phyloP scores from a whole-genome alignment of 1,140 invertebrate genomes.

The Drosophila arawakana region DNA sequence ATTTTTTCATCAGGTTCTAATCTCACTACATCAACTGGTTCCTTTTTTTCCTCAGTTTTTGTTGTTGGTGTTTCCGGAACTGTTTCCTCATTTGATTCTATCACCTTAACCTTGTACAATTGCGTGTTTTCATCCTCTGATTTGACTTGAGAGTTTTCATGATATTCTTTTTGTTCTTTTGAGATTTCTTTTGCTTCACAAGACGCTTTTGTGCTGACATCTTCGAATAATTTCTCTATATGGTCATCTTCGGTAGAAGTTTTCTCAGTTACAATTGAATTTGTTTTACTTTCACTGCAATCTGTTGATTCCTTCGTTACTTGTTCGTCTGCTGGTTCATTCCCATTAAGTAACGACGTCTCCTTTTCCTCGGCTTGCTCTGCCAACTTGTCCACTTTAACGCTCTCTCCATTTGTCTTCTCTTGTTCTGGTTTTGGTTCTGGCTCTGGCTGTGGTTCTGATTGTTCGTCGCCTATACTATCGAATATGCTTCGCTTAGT shows the following conservation, averaged over 20 bases:
- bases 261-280: background rate
- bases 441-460: background rate
- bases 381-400: background rate
- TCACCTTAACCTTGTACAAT: slow-evolving; percentile 29
- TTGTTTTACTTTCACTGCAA: slow-evolving; percentile 6
- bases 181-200: slow-evolving; percentile 52
- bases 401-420: slow-evolving; percentile 65
- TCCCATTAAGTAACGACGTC: slow-evolving; percentile 8
- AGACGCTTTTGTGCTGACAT: background rate
- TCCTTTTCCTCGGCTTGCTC: slow-evolving; percentile 9
- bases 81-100: slow-evolving; percentile 21
- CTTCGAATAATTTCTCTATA: background rate
- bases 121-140: background rate
- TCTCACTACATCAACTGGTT: background rate
- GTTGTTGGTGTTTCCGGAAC: background rate
- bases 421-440: slow-evolving; percentile 27
- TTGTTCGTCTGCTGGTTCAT: slow-evolving; percentile 15
- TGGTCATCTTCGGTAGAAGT: background rate
- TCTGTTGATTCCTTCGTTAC: slow-evolving; percentile 1
- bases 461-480: slow-evolving; percentile 28
- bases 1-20: background rate
- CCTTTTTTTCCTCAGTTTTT: slow-evolving; percentile 2
- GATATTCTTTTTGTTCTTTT: slow-evolving; percentile 31
- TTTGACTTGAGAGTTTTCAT: background rate
- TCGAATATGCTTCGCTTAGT: slow-evolving; percentile 70